A percentile compares a stretch with the other conserved stretches of the same genome.
These are phyloP conservation scores for Hypomesus transpacificus DNA, from an alignment of 2,113 vertebrate genomes.

Conservation along the genomic window DNA sequence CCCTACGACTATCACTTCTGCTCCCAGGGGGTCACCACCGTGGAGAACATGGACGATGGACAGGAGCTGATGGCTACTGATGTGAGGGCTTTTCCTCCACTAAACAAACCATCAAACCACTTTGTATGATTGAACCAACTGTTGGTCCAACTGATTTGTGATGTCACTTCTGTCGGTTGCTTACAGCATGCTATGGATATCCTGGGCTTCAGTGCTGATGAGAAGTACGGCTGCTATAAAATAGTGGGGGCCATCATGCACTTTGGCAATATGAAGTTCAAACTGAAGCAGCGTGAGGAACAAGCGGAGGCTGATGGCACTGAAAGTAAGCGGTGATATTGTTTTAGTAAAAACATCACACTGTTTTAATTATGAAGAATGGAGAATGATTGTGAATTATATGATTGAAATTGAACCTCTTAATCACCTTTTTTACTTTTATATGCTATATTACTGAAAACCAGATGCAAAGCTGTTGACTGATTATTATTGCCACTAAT, in stretches of 20 bases:
- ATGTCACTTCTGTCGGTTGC: not conserved
- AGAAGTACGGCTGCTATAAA: conserved; percentile 92
- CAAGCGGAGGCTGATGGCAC: conserved; percentile 63
- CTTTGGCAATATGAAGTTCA: conserved; percentile 98
- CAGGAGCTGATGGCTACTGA: conserved; percentile 88
- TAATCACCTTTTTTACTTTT: too few species aligned
- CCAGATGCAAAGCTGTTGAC: too few species aligned
- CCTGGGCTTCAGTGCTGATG: conserved; percentile 84
- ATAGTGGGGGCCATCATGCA: conserved; percentile 93
- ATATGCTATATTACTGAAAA: too few species aligned
- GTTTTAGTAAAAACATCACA: too few species aligned
- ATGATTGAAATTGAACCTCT: too few species aligned
- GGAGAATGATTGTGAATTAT: too few species aligned
- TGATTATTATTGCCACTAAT: too few species aligned
- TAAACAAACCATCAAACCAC: not conserved
- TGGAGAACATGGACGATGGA: conserved; percentile 87
- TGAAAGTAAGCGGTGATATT: conserved; percentile 4
- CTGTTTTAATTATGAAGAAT: too few species aligned
- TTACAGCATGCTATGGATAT: conserved; percentile 91
- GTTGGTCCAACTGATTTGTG: not conserved
- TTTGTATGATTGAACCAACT: not conserved
- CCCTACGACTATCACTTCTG: conserved; percentile 95
- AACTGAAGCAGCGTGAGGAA: conserved; percentile 91
- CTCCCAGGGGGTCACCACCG: conserved; percentile 87
- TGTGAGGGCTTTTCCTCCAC: conserved; percentile 59